Evolutionary conservation across 2,797 vertebrate genomes (phyloP).

Genomic region (Smutsia gigantea): DNA sequence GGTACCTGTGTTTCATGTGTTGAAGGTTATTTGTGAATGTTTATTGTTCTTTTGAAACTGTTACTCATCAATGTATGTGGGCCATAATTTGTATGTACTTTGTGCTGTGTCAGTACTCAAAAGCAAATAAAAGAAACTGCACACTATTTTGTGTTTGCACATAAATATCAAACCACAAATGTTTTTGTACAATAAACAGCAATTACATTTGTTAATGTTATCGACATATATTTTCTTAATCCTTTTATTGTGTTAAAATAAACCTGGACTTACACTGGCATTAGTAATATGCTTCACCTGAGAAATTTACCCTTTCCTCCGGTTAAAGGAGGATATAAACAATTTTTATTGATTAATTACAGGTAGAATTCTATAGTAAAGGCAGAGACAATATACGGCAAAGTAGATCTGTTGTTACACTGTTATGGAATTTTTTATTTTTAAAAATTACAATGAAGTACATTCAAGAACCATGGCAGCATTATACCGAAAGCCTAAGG

Average conservation of each 20-base stretch:
- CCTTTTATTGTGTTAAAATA: conserved; percentile 9
- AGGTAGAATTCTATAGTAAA: neutral
- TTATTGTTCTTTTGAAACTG: neutral
- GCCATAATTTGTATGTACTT: neutral
- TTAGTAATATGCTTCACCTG: neutral
- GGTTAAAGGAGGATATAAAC: neutral
- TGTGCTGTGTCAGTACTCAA: neutral
- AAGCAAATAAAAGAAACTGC: neutral
- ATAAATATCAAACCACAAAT: neutral
- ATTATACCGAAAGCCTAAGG: neutral
- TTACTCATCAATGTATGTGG: neutral
- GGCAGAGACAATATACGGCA: neutral
- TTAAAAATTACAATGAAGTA: neutral
- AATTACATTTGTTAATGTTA: neutral
- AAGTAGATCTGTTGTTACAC: neutral
- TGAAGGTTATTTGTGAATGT: neutral
- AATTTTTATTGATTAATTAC: neutral
- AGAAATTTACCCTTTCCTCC: neutral
- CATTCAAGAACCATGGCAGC: neutral
- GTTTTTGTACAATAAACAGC: neutral
- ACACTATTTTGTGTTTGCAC: neutral
- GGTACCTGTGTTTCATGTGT: neutral
- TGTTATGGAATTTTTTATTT: neutral
- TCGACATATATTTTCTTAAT: neutral
- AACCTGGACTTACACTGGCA: neutral